These are phyloP conservation scores for Onychostruthus taczanowskii DNA, from an alignment of 2,113 vertebrate species.

Conservation along the genomic window DNA sequence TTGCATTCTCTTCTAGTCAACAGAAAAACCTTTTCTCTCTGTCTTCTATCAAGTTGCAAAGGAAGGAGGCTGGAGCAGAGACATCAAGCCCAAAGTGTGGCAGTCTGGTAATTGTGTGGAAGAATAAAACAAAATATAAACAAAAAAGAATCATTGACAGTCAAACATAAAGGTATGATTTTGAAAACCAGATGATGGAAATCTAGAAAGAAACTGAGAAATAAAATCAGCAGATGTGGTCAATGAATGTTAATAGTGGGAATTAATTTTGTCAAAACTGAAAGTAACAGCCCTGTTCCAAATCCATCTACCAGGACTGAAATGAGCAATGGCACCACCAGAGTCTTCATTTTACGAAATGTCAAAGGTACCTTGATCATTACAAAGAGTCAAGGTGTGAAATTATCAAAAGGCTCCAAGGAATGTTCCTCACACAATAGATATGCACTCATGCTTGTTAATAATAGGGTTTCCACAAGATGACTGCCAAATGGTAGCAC, in stretches of 20 bases:
- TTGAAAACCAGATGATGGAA: neutral
- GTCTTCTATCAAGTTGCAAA: neutral
- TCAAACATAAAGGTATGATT: neutral
- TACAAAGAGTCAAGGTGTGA: neutral
- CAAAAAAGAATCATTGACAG: neutral
- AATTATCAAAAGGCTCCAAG: neutral
- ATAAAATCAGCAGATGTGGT: neutral
- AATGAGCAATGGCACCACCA: neutral
- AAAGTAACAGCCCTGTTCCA: neutral
- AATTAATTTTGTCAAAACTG: neutral
- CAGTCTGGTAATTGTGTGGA: neutral
- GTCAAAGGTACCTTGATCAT: neutral
- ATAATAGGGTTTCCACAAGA: neutral
- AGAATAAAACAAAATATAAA: neutral
- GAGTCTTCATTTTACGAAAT: neutral
- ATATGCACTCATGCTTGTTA: neutral
- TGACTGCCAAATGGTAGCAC: conserved; percentile 28
- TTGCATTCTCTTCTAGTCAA: neutral
- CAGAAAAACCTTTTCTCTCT: neutral
- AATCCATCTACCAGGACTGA: neutral
- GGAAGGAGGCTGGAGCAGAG: neutral
- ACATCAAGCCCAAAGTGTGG: neutral
- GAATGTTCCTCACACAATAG: neutral
- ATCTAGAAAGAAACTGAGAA: neutral
- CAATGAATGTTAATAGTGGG: neutral